Evolutionary conservation across 1,140 invertebrate species (phyloP), one percentile per base, ranked within the genome.

Genomic region (Ceratina calcarata): DNA sequence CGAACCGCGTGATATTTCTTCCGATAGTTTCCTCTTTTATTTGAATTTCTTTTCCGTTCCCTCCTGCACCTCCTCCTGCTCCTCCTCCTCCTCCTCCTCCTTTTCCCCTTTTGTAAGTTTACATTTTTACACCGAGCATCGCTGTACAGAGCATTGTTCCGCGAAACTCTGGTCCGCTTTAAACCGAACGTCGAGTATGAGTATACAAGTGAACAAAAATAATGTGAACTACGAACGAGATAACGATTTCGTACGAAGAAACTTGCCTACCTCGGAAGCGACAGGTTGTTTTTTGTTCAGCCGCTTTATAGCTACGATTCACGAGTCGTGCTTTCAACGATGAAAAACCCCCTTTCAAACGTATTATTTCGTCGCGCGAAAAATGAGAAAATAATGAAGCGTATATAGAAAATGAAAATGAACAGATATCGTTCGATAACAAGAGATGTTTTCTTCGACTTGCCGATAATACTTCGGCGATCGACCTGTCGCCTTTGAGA

Each of bases 101-200:
- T 69, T 67, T 45, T 2, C 27, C 7, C 4, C 1, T 64, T 73
- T 64, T 45, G 27, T 80, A 86, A 86, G 78, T 70, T 87, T 84
- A 72, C n/a, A 79, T 62, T 81, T 72, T 78, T 81, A 66, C 64
- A 78, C 66, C 60, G 62, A 81, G 55, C 72, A 69, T 83, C 78
- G 72, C 72, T 83, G 83, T 82, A 82, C 74, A 82, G 80, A 84
- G 80, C 79, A 85, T 83, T 81, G 71, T 83, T 78, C 82, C 61
- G 65, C 77, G 72, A 86, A 81, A 83, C 80, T 83, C 77, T 85
- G 84, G 76, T 80, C 71, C 71, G 84, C 73, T 86, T 82, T 82
- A 80, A 72, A 86, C 45, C 51, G 53, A 66, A 80, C 45, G 62
- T 73, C 53, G 66, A 60, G 18, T 70, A 71, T 55, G 78, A 18